Percentiles rank a stretch among this genome's conserved stretches.
Evolutionary conservation across 2,888 invertebrate species (phyloP).

Genomic region (Andrena haemorrhoa): DNA sequence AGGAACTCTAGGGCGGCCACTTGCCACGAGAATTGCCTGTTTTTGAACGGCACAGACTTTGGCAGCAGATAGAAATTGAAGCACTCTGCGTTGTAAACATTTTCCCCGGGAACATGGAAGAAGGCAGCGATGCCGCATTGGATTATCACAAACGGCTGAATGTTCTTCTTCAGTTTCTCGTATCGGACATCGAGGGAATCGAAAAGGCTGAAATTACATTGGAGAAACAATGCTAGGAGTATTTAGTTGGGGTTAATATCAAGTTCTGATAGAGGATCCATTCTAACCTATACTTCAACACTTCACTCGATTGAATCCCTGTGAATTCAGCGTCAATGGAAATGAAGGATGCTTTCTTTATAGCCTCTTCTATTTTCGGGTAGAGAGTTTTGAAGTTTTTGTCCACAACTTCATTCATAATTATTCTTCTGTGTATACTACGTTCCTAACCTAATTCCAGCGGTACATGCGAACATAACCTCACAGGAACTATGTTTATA

Average conservation of each 20-base stretch:
- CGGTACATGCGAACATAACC: neutral
- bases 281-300: constrained; percentile 86
- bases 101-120: constrained; percentile 86
- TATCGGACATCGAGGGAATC: constrained; percentile 87
- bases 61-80: constrained; percentile 91
- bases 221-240: neutral
- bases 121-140: constrained; percentile 91
- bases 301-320: constrained; percentile 85
- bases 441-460: neutral
- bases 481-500: neutral
- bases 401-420: constrained; percentile 88
- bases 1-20: constrained; percentile 89
- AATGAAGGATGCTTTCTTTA: constrained; percentile 88
- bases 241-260: neutral
- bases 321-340: constrained; percentile 92
- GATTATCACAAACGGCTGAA: constrained; percentile 87
- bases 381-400: constrained; percentile 87
- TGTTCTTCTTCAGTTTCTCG: constrained; percentile 85
- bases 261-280: neutral
- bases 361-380: constrained; percentile 86
- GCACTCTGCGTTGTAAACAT: constrained; percentile 87
- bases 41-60: constrained; percentile 87
- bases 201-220: constrained; percentile 86
- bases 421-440: neutral
- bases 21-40: constrained; percentile 88